A percentile compares a stretch with the other conserved stretches of the same genome.
Conservation (phyloP, 2,113 vertebrate genomes). For the Empidonax traillii region DNA sequence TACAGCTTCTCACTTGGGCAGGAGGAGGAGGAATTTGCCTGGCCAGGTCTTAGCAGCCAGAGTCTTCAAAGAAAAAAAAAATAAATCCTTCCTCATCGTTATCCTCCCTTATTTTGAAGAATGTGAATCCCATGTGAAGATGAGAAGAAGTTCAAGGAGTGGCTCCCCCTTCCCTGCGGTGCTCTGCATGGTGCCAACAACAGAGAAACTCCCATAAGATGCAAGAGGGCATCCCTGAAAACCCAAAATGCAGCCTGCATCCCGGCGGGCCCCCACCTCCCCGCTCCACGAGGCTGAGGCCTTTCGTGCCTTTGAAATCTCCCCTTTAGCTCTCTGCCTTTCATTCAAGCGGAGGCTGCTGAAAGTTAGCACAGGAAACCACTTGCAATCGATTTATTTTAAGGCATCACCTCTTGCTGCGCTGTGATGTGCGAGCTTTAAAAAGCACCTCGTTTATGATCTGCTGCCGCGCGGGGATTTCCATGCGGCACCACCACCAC, state of each 20-base stretch:
- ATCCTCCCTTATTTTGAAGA: neutral
- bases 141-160: neutral
- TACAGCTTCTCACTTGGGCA: neutral
- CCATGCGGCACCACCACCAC: neutral
- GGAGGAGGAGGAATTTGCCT: neutral
- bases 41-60: neutral
- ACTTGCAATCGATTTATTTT: constrained; percentile 34
- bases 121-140: neutral
- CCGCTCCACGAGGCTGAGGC: neutral
- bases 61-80: neutral
- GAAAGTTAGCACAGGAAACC: constrained; percentile 21
- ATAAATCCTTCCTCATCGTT: neutral
- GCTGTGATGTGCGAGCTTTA: constrained; percentile 2
- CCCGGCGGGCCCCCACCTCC: accelerated
- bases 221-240: neutral
- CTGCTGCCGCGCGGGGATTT: neutral
- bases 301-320: neutral
- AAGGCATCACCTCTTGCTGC: constrained; percentile 42
- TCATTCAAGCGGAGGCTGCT: neutral
- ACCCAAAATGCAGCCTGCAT: neutral
- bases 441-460: constrained; percentile 30
- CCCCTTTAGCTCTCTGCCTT: neutral
- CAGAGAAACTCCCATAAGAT: neutral
- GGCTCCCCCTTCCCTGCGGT: neutral
- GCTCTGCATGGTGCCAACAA: neutral